Base-by-base conservation (phyloP, 2,797 vertebrate genomes). In the Podarcis lilfordi region DNA sequence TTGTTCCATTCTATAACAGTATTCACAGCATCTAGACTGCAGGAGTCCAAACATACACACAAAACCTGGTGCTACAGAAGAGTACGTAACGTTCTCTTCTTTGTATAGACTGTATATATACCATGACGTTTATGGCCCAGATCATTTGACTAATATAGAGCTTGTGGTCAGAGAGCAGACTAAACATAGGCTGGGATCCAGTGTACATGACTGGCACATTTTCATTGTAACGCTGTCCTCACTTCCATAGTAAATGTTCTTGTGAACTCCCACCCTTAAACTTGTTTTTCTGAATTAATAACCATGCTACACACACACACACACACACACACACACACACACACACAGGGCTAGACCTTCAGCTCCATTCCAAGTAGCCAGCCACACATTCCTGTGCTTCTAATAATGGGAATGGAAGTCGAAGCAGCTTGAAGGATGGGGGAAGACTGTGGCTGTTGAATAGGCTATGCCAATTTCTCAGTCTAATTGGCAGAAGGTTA, bases 41-140 rank as follows among this genome's bases (percentile, higher is more conserved):
- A 80, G 78, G 68, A 93, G 68, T 84, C 89, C 85, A 69, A 87
- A 89, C 78, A 88, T 77, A 78, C 19, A 78, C 19, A 90, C 88
- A 83, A 89, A 95, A 15, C 50, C 84, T 95, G 95, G 95, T 96
- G 95, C 95, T 96, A 95, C 94, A 85, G 72, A 85, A 82, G 72
- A 37, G 37, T 23, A 85, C 91, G 78, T 85, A 88, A 86, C 88
- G 88, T 92, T 88, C 90, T 93, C 89, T 89, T 81, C 81, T 71
- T 82, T 72, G 8, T 91, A 91, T 37, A 82, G 72, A 23, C 82
- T 95, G 92, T 95, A 93, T 89, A 87, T 95, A 86, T 43, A 37
- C 13, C 13, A 87, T 66, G 1, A 77, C 84, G 86, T 50, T 61
- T 79, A 81, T 91, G 86, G 37, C 69, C 91, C 82, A 35, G 25